phyloP scores from a whole-genome alignment of 1,140 invertebrate species.

The Drosophila neocordata region DNA sequence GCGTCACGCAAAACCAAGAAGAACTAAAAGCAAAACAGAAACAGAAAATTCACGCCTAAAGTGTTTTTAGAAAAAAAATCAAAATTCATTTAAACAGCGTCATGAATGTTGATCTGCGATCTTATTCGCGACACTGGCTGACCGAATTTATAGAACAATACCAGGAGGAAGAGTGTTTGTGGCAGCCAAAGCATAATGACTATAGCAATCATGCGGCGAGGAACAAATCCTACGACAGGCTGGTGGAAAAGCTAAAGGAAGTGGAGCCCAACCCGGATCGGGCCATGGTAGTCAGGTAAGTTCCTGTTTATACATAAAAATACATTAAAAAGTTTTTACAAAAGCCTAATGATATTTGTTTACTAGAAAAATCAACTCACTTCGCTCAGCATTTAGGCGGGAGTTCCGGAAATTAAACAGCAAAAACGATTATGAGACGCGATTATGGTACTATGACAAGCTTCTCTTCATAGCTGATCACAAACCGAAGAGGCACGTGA shows the following conservation, averaged over 20 bases:
- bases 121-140: slow-evolving; percentile 78
- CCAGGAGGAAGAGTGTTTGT: slow-evolving; percentile 80
- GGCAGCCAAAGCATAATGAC: slow-evolving; percentile 82
- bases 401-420: slow-evolving; percentile 69
- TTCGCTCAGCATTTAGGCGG: slow-evolving; percentile 74
- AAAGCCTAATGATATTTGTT: neutral
- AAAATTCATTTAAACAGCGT: slow-evolving; percentile 34
- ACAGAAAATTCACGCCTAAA: slow-evolving; percentile 16
- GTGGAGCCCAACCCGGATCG: slow-evolving; percentile 80
- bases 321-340: neutral
- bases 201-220: slow-evolving; percentile 77
- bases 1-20: slow-evolving; percentile 54
- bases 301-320: too few relatives aligned
- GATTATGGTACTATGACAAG: slow-evolving; percentile 80
- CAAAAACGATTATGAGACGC: slow-evolving; percentile 76
- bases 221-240: slow-evolving; percentile 75
- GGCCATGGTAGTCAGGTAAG: slow-evolving; percentile 71
- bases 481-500: slow-evolving; percentile 64
- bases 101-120: slow-evolving; percentile 74
- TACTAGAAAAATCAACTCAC: slow-evolving; percentile 70
- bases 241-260: slow-evolving; percentile 79
- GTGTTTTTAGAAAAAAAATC: slow-evolving; percentile 33
- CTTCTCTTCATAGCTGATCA: slow-evolving; percentile 79
- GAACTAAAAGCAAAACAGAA: slow-evolving; percentile 67
- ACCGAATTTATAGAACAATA: slow-evolving; percentile 82